Evolutionary conservation across 2,113 vertebrate species (phyloP).

Genomic region (Onychostruthus taczanowskii): DNA sequence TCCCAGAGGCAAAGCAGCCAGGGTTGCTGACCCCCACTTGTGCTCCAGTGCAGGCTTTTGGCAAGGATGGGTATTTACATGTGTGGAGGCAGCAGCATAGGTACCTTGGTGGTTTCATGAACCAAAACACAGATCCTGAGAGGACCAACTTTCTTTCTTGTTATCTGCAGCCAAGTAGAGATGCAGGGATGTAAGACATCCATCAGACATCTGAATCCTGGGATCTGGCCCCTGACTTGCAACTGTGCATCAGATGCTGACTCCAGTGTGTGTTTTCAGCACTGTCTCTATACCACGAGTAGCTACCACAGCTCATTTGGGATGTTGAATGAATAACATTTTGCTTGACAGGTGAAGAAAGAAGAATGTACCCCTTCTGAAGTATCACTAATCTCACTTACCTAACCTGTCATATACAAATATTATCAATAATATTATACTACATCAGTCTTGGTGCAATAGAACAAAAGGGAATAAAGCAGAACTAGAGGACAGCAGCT

Average conservation of each 20-base stretch:
- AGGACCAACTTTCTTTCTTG: background rate
- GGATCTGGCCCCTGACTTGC: background rate
- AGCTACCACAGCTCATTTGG: background rate
- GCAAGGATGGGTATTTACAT: background rate
- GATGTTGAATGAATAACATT: background rate
- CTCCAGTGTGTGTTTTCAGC: background rate
- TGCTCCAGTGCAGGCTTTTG: background rate
- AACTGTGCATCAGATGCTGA: background rate
- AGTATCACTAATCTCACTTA: background rate
- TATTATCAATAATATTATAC: background rate
- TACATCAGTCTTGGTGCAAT: background rate
- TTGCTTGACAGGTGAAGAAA: background rate
- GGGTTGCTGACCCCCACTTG: background rate
- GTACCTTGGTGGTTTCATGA: background rate
- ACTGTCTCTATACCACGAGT: background rate
- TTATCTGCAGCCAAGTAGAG: background rate
- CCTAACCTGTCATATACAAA: background rate
- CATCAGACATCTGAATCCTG: background rate
- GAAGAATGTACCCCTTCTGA: background rate
- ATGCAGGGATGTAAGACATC: background rate
- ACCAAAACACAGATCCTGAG: background rate
- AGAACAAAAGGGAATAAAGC: background rate
- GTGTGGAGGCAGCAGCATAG: accelerated
- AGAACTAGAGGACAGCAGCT: background rate
- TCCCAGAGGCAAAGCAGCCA: background rate